Base-by-base conservation (phyloP, 2,113 vertebrate genomes). In the Plecotus auritus region DNA sequence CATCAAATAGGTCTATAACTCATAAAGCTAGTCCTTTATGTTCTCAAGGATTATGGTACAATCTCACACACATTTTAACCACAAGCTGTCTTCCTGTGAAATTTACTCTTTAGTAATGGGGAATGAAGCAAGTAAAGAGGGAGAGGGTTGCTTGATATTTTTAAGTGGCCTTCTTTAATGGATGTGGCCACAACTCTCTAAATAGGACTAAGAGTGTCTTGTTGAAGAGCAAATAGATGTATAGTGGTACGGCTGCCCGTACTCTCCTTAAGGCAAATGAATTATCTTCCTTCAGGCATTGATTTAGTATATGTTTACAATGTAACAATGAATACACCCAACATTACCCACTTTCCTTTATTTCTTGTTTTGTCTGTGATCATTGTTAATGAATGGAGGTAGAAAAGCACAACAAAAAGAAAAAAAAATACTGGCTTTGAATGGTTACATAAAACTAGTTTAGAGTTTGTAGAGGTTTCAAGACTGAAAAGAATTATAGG, bases 401-500 rank as follows among this genome's bases (percentile, higher is more conserved):
- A 94, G 45, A 96, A 95, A 95, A n/a, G 47, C 2, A 93, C 56
- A 87, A 81, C 37, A 93, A 81, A 76, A 93, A 40, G 56, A 91
- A 90, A 80, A 84, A 87, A 87, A 69, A 66, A 32, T 74, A 87
- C 45, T 94, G 80, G 23, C 18, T 91, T 91, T 93, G 37, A n/a
- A 67, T 84, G 40, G n/a, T 80, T 95, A 89, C 91, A 83, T 89
- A 91, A 95, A 94, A 91, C 42, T 89, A 86, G 61, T 87, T 87
- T 70, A 91, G 74, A 76, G 54, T 90, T 96, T 96, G 59, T 94
- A 93, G 47, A 61, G 66, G 93, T 96, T 94, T 88, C 90, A 97
- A 88, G 76, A 96, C 97, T 90, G 92, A 93, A 96, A 96, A 94
- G 87, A 96, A 96, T 96, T 95, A 94, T 85, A 93, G 86, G 56